Evolutionary conservation across 2,113 vertebrate genomes (phyloP).

Genomic region (Pipa parva): DNA sequence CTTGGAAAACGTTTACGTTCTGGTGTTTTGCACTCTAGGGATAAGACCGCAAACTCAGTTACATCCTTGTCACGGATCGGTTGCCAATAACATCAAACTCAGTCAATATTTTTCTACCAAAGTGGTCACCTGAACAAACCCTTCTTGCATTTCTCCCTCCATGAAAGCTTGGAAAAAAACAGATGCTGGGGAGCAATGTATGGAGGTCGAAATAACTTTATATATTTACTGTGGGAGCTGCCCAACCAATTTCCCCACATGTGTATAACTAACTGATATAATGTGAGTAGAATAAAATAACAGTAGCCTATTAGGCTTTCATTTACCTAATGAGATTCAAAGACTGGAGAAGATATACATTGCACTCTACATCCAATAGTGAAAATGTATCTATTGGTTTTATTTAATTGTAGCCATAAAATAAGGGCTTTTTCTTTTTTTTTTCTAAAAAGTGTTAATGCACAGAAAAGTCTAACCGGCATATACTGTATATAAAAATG

Average conservation of each 20-base stretch:
- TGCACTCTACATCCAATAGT: no score
- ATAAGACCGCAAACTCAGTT: slow-evolving; percentile 17
- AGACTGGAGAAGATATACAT: no score
- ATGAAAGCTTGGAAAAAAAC: neutral
- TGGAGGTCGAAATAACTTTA: neutral
- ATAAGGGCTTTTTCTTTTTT: no score
- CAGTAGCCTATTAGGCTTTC: slow-evolving; percentile 13
- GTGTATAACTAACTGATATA: slow-evolving; percentile 14
- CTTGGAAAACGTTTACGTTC: slow-evolving; percentile 11
- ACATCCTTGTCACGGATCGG: slow-evolving; percentile 4
- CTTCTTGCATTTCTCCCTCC: neutral
- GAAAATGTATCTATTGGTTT: slow-evolving; percentile 5
- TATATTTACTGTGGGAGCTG: neutral
- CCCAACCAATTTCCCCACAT: neutral
- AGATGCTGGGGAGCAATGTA: neutral
- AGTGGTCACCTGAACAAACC: slow-evolving; percentile 32
- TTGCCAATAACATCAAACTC: slow-evolving; percentile 28
- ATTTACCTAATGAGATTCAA: slow-evolving; percentile 1
- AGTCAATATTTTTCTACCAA: slow-evolving; percentile 25
- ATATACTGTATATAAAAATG: no score
- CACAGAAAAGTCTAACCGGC: no score
- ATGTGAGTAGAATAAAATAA: neutral
- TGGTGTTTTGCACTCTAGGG: neutral
- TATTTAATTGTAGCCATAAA: no score
- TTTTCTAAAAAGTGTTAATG: no score